A percentile compares a stretch with the other conserved stretches of the same genome.
phyloP scores from a whole-genome alignment of 2,888 invertebrate genomes.

The Apocheima hispidaria region DNA sequence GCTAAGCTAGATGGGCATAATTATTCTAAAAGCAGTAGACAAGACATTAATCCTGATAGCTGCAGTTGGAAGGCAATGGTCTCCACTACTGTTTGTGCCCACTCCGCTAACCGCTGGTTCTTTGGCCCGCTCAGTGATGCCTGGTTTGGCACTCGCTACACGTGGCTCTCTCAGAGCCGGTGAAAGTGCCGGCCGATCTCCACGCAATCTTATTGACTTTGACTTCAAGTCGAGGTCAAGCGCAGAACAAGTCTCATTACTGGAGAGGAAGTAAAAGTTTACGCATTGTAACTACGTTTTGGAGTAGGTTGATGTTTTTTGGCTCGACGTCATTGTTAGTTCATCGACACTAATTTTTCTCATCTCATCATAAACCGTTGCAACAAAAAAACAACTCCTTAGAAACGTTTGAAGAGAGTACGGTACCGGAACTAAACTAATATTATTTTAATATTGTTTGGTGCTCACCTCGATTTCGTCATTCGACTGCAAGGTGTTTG shows the following conservation, averaged over 20 bases:
- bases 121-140: constrained; percentile 2
- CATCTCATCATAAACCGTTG: constrained; percentile 6
- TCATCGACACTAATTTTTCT: constrained; percentile 24
- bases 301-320: background rate
- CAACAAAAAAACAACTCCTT: background rate
- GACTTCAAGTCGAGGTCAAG: constrained; percentile 69
- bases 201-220: constrained; percentile 62
- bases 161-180: constrained; percentile 49
- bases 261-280: constrained; percentile 76
- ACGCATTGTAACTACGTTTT: constrained; percentile 38
- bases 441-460: constrained; percentile 6
- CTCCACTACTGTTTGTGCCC: background rate
- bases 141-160: constrained; percentile 39
- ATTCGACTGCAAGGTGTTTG: background rate
- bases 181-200: constrained; percentile 60
- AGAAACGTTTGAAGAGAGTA: background rate
- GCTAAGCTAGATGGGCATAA: background rate
- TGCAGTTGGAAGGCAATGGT: constrained; percentile 1
- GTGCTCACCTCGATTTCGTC: constrained; percentile 13
- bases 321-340: constrained; percentile 12
- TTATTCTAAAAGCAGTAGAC: background rate
- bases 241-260: constrained; percentile 72
- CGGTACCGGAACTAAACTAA: constrained; percentile 19
- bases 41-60: background rate
- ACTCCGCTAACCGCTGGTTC: constrained; percentile 11